phyloP scores from a whole-genome alignment of 2,888 invertebrate species.

The Apantesis nais region DNA sequence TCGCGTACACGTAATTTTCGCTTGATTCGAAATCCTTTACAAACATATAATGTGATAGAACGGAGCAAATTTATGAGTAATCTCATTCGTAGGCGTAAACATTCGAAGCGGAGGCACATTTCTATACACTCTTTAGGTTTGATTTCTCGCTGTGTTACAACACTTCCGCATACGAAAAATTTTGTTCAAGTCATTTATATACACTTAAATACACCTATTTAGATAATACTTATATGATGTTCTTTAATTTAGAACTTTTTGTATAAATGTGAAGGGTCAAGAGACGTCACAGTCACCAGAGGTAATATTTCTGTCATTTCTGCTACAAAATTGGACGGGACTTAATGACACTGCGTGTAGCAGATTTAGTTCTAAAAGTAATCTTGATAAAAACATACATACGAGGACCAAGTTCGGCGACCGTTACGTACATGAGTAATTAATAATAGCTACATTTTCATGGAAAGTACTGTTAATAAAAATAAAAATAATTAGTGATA shows the following conservation, averaged over 20 bases:
- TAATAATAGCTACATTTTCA: too few species aligned
- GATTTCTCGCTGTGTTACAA: constrained; percentile 3
- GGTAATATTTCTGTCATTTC: neutral
- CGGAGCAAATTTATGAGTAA: constrained; percentile 50
- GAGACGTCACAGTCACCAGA: neutral
- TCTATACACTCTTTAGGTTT: constrained; percentile 8
- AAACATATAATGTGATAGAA: constrained; percentile 39
- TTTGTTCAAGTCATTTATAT: neutral
- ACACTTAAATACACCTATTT: neutral
- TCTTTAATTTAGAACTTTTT: neutral
- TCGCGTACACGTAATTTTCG: constrained; percentile 37
- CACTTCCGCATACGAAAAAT: neutral
- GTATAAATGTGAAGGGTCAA: too few species aligned
- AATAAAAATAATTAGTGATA: neutral
- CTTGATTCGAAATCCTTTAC: constrained; percentile 36
- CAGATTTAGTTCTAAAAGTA: too few species aligned
- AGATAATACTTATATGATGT: neutral
- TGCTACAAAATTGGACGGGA: too few species aligned
- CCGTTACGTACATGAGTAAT: too few species aligned
- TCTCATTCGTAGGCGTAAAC: constrained; percentile 40
- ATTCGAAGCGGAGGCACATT: constrained; percentile 25
- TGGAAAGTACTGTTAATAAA: too few species aligned
- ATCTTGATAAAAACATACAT: too few species aligned
- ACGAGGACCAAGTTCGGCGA: too few species aligned
- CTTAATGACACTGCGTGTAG: too few species aligned